Percentiles rank a stretch among this genome's conserved stretches.
phyloP scores from a whole-genome alignment of 2,113 vertebrate genomes.

The Cephalopholis sonnerati region DNA sequence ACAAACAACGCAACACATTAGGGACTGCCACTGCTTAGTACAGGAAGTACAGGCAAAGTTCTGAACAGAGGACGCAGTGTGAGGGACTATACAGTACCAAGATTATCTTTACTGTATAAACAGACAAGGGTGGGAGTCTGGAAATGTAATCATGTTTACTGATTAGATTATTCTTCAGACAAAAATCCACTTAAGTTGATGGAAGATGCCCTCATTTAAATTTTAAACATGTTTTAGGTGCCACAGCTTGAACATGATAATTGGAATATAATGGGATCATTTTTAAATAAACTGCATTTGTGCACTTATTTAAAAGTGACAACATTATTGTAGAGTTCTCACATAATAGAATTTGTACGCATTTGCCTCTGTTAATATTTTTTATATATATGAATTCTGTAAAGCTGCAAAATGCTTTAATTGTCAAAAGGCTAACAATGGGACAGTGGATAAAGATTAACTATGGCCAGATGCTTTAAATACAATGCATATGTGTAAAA shows the following conservation, averaged over 20 bases:
- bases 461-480: background rate
- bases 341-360: background rate
- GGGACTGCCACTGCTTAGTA: background rate
- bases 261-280: background rate
- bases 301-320: background rate
- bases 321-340: background rate
- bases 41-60: slow-evolving; percentile 4
- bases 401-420: background rate
- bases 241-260: background rate
- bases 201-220: background rate
- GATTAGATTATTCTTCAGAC: background rate
- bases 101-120: slow-evolving; percentile 14
- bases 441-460: background rate
- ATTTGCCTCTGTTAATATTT: background rate
- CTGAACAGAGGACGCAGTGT: slow-evolving; percentile 12
- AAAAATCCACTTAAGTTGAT: background rate
- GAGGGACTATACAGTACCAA: slow-evolving; percentile 12
- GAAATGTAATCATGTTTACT: slow-evolving; percentile 28
- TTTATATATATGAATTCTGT: background rate
- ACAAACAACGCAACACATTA: slow-evolving; percentile 31
- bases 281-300: background rate
- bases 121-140: background rate
- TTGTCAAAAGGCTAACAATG: background rate
- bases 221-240: background rate
- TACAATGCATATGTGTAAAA: background rate